These are phyloP conservation scores for Antheraea mylitta DNA, from an alignment of 1,140 invertebrate species.

Conservation along the genomic window DNA sequence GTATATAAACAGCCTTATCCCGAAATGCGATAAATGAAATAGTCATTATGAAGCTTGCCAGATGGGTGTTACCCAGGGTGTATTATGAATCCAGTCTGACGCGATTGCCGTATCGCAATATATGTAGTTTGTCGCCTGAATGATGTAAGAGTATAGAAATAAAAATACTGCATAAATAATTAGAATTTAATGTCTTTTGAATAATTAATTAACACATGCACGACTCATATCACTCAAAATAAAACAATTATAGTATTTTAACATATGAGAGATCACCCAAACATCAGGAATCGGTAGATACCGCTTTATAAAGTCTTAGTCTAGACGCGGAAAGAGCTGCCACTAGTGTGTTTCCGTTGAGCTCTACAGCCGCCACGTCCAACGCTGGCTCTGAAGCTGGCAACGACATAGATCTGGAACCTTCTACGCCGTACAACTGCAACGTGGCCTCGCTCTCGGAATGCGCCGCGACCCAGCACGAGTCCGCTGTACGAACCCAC, in stretches of 20 bases:
- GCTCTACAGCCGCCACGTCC: constrained; percentile 81
- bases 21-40: too few relatives aligned
- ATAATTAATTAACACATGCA: background rate
- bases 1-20: too few relatives aligned
- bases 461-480: constrained; percentile 81
- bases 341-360: constrained; percentile 77
- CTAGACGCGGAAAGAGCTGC: constrained; percentile 83
- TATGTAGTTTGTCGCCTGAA: too few relatives aligned
- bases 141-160: background rate
- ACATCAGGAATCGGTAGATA: constrained; percentile 33
- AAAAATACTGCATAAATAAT: background rate
- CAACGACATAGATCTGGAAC: constrained; percentile 79
- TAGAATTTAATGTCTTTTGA: background rate
- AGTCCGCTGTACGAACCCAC: constrained; percentile 44
- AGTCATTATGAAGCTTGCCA: too few relatives aligned
- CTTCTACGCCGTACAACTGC: constrained; percentile 84
- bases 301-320: constrained; percentile 81
- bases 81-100: too few relatives aligned
- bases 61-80: too few relatives aligned
- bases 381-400: constrained; percentile 81
- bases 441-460: constrained; percentile 82
- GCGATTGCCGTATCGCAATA: too few relatives aligned
- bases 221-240: background rate
- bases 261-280: background rate
- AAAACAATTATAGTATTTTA: background rate